Base-by-base conservation (phyloP, 2,113 vertebrate species). In the Marcusenius ussheri region DNA sequence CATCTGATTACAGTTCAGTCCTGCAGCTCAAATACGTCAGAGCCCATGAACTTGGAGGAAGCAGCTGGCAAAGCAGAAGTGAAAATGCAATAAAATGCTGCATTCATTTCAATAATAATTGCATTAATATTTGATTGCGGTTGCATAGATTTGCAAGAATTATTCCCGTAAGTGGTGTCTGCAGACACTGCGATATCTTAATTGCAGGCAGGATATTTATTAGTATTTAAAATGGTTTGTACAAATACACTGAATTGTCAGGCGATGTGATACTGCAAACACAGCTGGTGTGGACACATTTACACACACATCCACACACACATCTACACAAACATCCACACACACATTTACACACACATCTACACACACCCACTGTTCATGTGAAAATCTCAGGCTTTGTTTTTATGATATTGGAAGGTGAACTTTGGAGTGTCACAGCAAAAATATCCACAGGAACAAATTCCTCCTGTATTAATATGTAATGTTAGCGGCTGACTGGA, bases 381-480 rank as follows among this genome's bases (percentile, higher is more conserved):
- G 45, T 46, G 39, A n/a, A 50, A n/a, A 85, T 49, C 24, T 49
- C 6, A 7, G 42, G 13, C 8, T 85, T 21, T 85, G 45, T 47
- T 47, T 47, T 35, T 51, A 47, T 46, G 58, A 27, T 27, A 66
- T 66, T 27, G 58, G 9, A 66, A 66, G n/a, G 62, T 70, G 62
- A 70, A 70, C 10, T 70, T 70, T 27, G 58, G 27, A 31, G 62
- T 31, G n/a, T 70, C 62, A 83, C 77, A 45, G 77, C 31, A 45
- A 83, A 83, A 83, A 83, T 83, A 95, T 93, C 92, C 19, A 39
- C 77, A 42, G 77, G 19, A 45, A 83, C 77, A 83, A 70, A 70
- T 31, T 31, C n/a, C 62, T 70, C 27, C 62, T 27, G 62, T 27
- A 10, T 27, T 70, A 70, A 70, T 70, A 70, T 70, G 62, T 70